Evolutionary conservation across 2,797 vertebrate genomes (phyloP).

Genomic region (Euphonia xanthogaster): DNA sequence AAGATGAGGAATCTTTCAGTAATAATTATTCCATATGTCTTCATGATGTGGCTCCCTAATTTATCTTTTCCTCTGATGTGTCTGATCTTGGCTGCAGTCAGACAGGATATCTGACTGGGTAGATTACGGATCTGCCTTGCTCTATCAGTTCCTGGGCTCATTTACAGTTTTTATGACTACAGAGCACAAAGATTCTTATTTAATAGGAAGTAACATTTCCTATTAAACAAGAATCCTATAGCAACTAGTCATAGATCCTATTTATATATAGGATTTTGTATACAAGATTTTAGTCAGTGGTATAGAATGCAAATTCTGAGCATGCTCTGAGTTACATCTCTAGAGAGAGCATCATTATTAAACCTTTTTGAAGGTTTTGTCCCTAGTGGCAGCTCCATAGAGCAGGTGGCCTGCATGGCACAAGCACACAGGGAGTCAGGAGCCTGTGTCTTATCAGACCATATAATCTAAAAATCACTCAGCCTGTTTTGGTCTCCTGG

Average conservation of each 20-base stretch:
- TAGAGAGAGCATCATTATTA: slow-evolving; percentile 57
- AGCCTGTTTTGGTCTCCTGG: slow-evolving; percentile 69
- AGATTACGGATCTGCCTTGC: neutral
- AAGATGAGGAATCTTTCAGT: neutral
- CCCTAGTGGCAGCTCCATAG: slow-evolving; percentile 55
- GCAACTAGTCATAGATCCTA: neutral
- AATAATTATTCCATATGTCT: neutral
- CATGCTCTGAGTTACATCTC: slow-evolving; percentile 49
- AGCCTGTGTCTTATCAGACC: slow-evolving; percentile 70
- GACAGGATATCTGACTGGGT: neutral
- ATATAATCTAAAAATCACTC: slow-evolving; percentile 71
- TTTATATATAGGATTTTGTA: slow-evolving; percentile 23
- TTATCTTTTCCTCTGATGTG: neutral
- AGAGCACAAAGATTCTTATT: neutral
- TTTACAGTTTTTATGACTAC: neutral
- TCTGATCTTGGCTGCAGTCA: neutral
- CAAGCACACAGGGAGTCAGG: slow-evolving; percentile 51
- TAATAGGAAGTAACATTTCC: neutral
- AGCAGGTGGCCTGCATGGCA: slow-evolving; percentile 72
- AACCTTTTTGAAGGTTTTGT: slow-evolving; percentile 53
- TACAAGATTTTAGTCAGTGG: slow-evolving; percentile 31
- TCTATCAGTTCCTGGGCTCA: neutral
- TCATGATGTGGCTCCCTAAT: neutral
- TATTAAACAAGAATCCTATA: neutral
- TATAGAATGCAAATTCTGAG: slow-evolving; percentile 48